Evolutionary conservation across 1,140 invertebrate genomes (phyloP).

Genomic region (Daktulosphaira vitifoliae): DNA sequence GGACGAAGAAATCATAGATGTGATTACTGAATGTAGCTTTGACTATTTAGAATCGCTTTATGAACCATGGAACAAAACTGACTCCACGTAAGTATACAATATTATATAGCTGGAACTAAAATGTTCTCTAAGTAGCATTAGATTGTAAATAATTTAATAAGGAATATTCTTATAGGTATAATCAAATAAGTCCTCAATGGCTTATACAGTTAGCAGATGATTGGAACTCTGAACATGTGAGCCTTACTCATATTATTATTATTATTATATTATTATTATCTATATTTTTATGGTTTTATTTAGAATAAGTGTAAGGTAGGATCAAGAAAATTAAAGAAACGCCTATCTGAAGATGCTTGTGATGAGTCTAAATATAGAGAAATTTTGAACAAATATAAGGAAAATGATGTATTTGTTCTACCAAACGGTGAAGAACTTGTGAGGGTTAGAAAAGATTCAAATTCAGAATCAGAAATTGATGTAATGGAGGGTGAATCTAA

Average conservation of each 20-base stretch:
- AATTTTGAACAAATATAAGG: conserved; percentile 25
- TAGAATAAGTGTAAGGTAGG: neutral
- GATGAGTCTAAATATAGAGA: conserved; percentile 16
- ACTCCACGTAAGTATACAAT: conserved; percentile 10
- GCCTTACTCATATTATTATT: neutral
- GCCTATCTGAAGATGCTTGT: conserved; percentile 13
- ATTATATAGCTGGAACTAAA: too few species aligned
- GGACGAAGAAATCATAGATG: conserved; percentile 26
- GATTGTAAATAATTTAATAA: too few species aligned
- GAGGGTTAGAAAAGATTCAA: conserved; percentile 19
- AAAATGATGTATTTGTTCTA: conserved; percentile 21
- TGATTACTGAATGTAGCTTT: conserved; percentile 26
- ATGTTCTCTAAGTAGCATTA: too few species aligned
- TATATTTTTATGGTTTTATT: neutral
- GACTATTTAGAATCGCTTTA: conserved; percentile 18
- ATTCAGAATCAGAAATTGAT: conserved; percentile 21
- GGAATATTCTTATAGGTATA: neutral
- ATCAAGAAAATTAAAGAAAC: conserved; percentile 15
- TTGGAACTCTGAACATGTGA: conserved; percentile 29
- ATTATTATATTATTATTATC: neutral
- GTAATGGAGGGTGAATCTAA: conserved; percentile 12
- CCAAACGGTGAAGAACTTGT: conserved; percentile 27
- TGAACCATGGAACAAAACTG: conserved; percentile 15
- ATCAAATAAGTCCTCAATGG: conserved; percentile 26
- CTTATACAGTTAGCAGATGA: conserved; percentile 19